phyloP scores from a whole-genome alignment of 2,888 invertebrate species.

The Eudemis profundana region DNA sequence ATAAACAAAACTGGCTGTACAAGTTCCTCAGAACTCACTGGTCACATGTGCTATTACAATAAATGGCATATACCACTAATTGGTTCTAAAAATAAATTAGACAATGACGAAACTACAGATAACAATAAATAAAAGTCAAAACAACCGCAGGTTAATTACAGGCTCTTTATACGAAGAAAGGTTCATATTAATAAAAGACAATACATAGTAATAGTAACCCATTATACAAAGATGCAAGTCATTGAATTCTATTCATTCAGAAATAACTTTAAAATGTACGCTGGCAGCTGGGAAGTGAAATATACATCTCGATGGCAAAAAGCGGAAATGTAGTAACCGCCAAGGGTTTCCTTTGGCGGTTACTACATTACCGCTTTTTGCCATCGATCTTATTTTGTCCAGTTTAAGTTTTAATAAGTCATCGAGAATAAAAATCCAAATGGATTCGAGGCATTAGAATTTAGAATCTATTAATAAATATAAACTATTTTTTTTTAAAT shows the following conservation, averaged over 20 bases:
- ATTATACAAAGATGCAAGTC: constrained; percentile 31
- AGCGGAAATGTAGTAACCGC: too few species aligned
- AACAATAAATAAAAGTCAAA: constrained; percentile 24
- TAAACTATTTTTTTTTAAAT: too few species aligned
- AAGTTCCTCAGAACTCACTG: not conserved
- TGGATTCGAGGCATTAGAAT: too few species aligned
- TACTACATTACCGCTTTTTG: too few species aligned
- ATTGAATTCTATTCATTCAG: constrained; percentile 7
- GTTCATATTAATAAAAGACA: constrained; percentile 38
- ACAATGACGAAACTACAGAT: not conserved
- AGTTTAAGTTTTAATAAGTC: not conserved
- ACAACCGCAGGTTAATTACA: constrained; percentile 32
- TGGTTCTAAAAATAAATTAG: constrained; percentile 2
- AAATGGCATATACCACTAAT: not conserved
- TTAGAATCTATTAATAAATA: too few species aligned
- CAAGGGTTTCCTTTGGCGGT: too few species aligned
- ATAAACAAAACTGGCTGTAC: not conserved
- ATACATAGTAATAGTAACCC: constrained; percentile 28
- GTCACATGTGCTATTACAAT: not conserved
- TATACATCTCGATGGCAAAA: too few species aligned
- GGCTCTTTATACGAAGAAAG: constrained; percentile 26
- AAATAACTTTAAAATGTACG: not conserved
- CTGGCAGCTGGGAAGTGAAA: not conserved
- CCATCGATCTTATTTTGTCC: not conserved
- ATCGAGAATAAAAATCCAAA: too few species aligned